phyloP scores from a whole-genome alignment of 2,888 invertebrate genomes.

The Lycaena phlaeas region DNA sequence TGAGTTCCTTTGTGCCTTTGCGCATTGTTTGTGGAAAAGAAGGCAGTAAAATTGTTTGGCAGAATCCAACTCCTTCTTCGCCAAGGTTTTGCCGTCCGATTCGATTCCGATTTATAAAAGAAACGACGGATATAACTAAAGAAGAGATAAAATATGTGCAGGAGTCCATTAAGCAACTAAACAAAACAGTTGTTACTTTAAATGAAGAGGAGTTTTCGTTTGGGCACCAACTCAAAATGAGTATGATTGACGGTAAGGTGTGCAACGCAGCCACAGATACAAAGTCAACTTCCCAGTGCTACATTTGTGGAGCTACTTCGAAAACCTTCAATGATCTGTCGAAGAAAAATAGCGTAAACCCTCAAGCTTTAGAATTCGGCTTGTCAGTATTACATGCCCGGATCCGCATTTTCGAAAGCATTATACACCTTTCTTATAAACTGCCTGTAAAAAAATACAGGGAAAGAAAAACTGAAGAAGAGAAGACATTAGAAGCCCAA shows the following conservation, averaged over 20 bases:
- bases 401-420: no score
- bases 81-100: constrained; percentile 26
- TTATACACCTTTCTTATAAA: no score
- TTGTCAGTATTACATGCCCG: no score
- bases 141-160: constrained; percentile 23
- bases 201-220: constrained; percentile 7
- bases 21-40: constrained; percentile 15
- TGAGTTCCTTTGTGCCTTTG: constrained; percentile 25
- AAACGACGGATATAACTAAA: constrained; percentile 20
- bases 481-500: no score
- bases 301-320: constrained; percentile 28
- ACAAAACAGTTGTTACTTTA: constrained; percentile 2
- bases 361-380: no score
- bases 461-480: no score
- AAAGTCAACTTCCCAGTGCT: constrained; percentile 27
- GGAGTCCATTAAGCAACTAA: constrained; percentile 5
- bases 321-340: constrained; percentile 5
- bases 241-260: constrained; percentile 31
- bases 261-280: constrained; percentile 31
- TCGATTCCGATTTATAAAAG: constrained; percentile 22
- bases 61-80: constrained; percentile 25
- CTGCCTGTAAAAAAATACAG: no score
- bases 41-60: constrained; percentile 22
- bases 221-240: constrained; percentile 10
- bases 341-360: no score